Conservation (phyloP, 2,113 vertebrate species). For the Mobula birostris region DNA sequence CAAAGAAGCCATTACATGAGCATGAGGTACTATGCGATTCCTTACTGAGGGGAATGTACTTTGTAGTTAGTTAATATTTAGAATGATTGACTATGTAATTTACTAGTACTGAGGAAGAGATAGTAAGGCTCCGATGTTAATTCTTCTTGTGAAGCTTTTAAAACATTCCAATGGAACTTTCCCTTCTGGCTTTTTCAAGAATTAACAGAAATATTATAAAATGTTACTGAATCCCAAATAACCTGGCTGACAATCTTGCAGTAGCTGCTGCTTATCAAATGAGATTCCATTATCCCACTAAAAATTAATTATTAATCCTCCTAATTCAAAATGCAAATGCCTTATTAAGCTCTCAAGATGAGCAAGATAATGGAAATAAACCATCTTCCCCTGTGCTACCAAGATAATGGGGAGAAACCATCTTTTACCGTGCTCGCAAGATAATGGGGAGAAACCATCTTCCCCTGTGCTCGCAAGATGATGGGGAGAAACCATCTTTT, state of each 20-base stretch:
- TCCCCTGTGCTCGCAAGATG: too few species aligned
- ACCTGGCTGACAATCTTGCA: not conserved
- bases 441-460: too few species aligned
- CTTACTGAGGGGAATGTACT: too few species aligned
- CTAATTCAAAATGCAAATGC: not conserved
- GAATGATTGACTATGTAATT: too few species aligned
- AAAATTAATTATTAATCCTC: conserved; percentile 27
- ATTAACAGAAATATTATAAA: not conserved
- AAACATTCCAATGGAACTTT: not conserved
- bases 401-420: too few species aligned
- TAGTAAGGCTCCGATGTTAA: not conserved
- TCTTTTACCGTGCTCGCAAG: too few species aligned
- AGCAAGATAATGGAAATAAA: not conserved
- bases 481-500: not conserved
- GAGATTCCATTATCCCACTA: conserved; percentile 24
- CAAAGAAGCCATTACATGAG: too few species aligned
- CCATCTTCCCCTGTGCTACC: too few species aligned
- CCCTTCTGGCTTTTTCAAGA: not conserved
- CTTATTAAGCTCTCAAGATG: not conserved
- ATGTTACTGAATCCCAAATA: not conserved
- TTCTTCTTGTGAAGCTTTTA: not conserved
- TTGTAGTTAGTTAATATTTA: too few species aligned
- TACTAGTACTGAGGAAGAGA: not conserved
- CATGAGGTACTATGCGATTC: too few species aligned
- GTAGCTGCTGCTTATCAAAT: not conserved